Evolutionary conservation across 2,797 vertebrate genomes (phyloP), one percentile per base, ranked within the genome.

Genomic region (Cheirogaleus major): DNA sequence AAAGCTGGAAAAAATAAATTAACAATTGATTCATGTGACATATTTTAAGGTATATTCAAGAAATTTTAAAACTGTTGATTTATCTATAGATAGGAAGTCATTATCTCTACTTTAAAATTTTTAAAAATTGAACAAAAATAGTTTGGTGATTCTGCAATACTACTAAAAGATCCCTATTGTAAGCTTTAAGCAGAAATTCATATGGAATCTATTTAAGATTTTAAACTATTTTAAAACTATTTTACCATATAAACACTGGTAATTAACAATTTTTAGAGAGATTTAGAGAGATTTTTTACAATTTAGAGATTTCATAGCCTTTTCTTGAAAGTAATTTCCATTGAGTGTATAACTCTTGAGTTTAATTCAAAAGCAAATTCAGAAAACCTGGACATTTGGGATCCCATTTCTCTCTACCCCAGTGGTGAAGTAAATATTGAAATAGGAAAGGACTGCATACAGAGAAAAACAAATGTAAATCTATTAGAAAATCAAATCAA

Each of bases 341-440:
- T 14, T 32, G 8, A 35, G 3, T 69, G 27, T 61, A 43, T 65
- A 86, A 73, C 7, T 90, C 23, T 81, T 81, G 2, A 93, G 6
- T 88, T 95, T 80, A 81, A 78, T 32, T 95, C 25, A 67, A 91
- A 86, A 93, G 38, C 14, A 93, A 79, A 92, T 75, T 89, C 18
- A 69, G 35, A 95, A 97, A 95, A 78, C 61, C 45, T 14, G 70
- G 43, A 17, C 13, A 52, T 7, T 43, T 22, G 11, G 2, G 3
- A 90, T 69, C 5, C 25, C 1, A 41, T 43, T 95, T 41, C 9
- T 63, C 30, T 65, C 45, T 75, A 30, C 9, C 6, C 17, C 15
- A 57, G 38, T 48, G 9, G 4, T 82, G 5, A 75, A 65, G 35
- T 84, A 80, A 84, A 69, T 52, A 59, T 45, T 92, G 20, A 27